phyloP scores from a whole-genome alignment of 2,797 vertebrate species.

The Parauchenoglanis ngamensis region DNA sequence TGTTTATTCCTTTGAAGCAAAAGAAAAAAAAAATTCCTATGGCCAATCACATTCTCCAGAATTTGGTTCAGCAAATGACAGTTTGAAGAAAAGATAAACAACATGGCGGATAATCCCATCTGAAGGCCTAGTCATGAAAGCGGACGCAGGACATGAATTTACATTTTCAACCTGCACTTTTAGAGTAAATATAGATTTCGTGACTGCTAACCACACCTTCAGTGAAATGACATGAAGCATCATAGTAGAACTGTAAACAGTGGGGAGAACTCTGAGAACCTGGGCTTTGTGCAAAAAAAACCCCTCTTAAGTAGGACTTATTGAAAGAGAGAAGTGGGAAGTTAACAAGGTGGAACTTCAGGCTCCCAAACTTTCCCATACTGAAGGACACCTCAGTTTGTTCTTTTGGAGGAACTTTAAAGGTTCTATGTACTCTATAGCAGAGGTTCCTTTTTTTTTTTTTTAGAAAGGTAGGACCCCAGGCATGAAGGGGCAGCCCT shows the following conservation, averaged over 20 bases:
- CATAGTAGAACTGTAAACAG: too few species aligned
- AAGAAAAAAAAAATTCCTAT: not conserved
- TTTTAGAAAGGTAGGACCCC: not conserved
- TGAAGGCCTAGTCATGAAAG: not conserved
- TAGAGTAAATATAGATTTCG: not conserved
- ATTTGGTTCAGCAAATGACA: not conserved
- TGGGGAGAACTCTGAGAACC: not conserved
- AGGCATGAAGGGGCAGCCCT: not conserved
- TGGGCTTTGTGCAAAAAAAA: not conserved
- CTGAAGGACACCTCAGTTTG: not conserved
- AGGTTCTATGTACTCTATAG: not conserved
- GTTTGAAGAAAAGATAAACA: not conserved
- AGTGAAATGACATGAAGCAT: not conserved
- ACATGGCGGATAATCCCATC: not conserved
- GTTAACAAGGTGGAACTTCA: not conserved
- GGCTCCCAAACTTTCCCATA: not conserved
- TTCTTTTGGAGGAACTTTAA: not conserved
- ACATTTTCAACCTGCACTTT: not conserved
- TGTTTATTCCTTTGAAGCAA: not conserved
- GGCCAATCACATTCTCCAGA: not conserved
- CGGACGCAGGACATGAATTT: not conserved
- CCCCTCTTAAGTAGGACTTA: not conserved
- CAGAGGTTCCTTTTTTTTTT: not conserved
- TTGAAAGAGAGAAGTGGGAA: not conserved
- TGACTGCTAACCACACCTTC: not conserved